Conservation (phyloP, 2,888 invertebrate genomes). For the Drosophila aldrichi region DNA sequence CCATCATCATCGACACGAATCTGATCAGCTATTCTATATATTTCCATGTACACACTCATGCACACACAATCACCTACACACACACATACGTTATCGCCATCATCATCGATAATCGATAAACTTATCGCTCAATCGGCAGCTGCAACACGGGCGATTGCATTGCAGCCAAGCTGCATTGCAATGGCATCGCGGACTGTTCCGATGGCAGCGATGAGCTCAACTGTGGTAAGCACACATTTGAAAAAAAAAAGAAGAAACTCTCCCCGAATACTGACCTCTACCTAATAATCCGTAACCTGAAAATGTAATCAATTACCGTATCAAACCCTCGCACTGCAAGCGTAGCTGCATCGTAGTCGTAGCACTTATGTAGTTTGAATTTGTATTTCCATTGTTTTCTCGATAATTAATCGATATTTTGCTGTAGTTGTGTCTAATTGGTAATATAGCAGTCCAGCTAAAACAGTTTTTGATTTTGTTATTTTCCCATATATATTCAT, state of each 20-base stretch:
- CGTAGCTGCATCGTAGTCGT: slow-evolving; percentile 12
- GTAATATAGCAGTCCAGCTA: slow-evolving; percentile 1
- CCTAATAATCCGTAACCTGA: not conserved
- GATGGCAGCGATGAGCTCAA: slow-evolving; percentile 88
- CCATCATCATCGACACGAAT: not conserved
- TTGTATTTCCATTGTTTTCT: not conserved
- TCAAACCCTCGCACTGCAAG: slow-evolving; percentile 15
- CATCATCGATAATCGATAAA: slow-evolving; percentile 36
- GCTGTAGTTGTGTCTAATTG: slow-evolving; percentile 1
- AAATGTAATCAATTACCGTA: not conserved
- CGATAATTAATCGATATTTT: not conserved
- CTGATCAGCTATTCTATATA: slow-evolving; percentile 19
- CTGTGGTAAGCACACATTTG: slow-evolving; percentile 86
- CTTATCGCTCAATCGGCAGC: slow-evolving; percentile 62
- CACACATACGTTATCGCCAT: slow-evolving; percentile 23
- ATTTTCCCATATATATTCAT: slow-evolving; percentile 14
- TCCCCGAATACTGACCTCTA: not conserved
- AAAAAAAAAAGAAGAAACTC: not conserved
- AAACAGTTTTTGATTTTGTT: not conserved
- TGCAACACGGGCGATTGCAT: slow-evolving; percentile 89
- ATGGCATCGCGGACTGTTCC: slow-evolving; percentile 86
- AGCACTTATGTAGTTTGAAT: not conserved
- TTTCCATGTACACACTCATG: slow-evolving; percentile 31
- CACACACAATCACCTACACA: slow-evolving; percentile 15
- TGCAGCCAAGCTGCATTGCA: slow-evolving; percentile 87